Evolutionary conservation across 2,888 invertebrate species (phyloP).

Genomic region (Dryobota labecula): DNA sequence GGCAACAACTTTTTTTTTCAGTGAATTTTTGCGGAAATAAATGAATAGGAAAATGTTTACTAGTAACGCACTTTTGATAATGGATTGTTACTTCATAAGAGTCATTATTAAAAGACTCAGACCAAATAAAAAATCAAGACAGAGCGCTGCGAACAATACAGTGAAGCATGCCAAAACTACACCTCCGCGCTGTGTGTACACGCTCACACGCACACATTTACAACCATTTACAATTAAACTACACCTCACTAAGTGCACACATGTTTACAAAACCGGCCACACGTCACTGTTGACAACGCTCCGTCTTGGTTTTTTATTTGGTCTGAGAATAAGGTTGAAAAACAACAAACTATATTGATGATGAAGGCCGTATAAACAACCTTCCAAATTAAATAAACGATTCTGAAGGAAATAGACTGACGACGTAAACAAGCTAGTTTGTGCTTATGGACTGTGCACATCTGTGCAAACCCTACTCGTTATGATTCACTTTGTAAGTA

Average conservation of each 20-base stretch:
- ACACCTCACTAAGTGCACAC: no score
- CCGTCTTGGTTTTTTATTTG: no score
- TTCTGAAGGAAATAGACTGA: constrained; percentile 5
- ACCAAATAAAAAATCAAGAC: no score
- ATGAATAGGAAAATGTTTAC: constrained; percentile 13
- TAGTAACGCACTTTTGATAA: neutral
- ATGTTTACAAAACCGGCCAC: no score
- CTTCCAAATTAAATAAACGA: constrained; percentile 12
- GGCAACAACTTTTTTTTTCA: no score
- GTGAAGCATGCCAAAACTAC: no score
- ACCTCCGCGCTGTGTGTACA: no score
- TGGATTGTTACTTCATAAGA: constrained; percentile 1
- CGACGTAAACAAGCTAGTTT: constrained; percentile 33
- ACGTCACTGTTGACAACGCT: no score
- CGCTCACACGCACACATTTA: no score
- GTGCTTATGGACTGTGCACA: constrained; percentile 51
- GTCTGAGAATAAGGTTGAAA: constrained; percentile 14
- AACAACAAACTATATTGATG: constrained; percentile 14
- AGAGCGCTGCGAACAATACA: no score
- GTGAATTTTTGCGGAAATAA: constrained; percentile 15
- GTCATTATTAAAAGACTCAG: no score
- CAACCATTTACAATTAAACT: no score
- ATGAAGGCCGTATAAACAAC: constrained; percentile 18
- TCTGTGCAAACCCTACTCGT: constrained; percentile 42
- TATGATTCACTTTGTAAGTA: constrained; percentile 33